These are phyloP conservation scores for Semnornis frantzii DNA, from an alignment of 2,113 vertebrate genomes.

Conservation along the genomic window DNA sequence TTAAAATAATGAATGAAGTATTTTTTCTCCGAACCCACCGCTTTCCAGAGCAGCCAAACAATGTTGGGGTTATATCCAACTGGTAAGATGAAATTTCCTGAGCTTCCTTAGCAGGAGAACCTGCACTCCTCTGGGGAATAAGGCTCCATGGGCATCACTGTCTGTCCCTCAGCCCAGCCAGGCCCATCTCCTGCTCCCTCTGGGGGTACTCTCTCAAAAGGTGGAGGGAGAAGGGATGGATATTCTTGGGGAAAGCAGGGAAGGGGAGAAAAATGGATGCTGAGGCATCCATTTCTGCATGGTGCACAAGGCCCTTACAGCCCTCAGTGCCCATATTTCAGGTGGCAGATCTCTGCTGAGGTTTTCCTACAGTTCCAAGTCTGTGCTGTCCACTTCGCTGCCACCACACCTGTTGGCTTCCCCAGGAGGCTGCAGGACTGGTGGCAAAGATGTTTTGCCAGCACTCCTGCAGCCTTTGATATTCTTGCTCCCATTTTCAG, in stretches of 20 bases:
- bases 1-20: not conserved
- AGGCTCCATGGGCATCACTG: not conserved
- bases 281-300: not conserved
- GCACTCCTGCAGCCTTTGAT: not conserved
- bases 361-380: not conserved
- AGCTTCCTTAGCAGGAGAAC: not conserved
- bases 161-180: not conserved
- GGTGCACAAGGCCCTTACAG: not conserved
- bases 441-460: not conserved
- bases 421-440: not conserved
- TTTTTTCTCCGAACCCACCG: not conserved
- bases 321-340: not conserved
- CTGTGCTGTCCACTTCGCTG: not conserved
- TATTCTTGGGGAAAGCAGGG: rapidly evolving
- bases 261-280: not conserved
- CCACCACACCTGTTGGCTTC: not conserved
- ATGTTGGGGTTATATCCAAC: not conserved
- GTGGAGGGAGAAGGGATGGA: not conserved
- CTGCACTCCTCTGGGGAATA: not conserved
- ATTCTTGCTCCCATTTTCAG: not conserved
- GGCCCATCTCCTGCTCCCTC: not conserved
- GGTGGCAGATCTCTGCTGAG: not conserved
- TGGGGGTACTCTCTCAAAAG: not conserved
- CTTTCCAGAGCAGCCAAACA: not conserved
- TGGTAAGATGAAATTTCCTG: not conserved